Percentiles rank a stretch among this genome's conserved stretches.
These are phyloP conservation scores for Clytia hemisphaerica DNA, from an alignment of 30 jellyfish, hydroid and myxozoan species.

Conservation along the genomic window DNA sequence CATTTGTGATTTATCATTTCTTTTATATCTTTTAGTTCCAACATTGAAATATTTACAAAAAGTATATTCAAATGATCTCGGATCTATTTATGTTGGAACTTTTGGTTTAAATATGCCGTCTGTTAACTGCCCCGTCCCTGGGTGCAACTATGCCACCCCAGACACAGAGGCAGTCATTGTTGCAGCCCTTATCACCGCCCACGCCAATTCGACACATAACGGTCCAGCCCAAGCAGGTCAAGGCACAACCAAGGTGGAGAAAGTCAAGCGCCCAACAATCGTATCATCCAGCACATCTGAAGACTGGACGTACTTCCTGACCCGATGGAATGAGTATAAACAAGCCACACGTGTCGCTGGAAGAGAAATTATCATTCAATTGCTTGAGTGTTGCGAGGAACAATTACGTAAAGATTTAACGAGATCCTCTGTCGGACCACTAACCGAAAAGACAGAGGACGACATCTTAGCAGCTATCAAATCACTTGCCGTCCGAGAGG, in stretches of 20 bases:
- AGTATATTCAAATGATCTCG: constrained; percentile 3
- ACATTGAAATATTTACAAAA: no score
- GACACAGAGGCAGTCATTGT: constrained; percentile 17
- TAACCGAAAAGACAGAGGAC: constrained; percentile 21
- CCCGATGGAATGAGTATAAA: constrained; percentile 39
- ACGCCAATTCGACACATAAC: not conserved
- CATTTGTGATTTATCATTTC: no score
- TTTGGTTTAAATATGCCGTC: constrained; percentile 4
- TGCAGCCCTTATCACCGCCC: constrained; percentile 5
- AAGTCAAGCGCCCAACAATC: constrained; percentile 38
- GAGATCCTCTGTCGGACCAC: constrained; percentile 19
- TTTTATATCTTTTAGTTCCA: no score
- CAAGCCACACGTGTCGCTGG: constrained; percentile 28
- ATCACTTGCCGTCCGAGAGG: constrained; percentile 22
- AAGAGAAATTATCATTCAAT: constrained; percentile 17
- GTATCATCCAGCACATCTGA: constrained; percentile 23
- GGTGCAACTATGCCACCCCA: constrained; percentile 11
- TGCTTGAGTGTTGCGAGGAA: constrained; percentile 41
- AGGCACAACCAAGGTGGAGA: constrained; percentile 18
- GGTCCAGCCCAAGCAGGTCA: not conserved
- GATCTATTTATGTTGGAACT: constrained; percentile 10
- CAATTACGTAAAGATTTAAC: constrained; percentile 26
- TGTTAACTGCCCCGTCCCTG: constrained; percentile 19
- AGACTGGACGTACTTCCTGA: constrained; percentile 36
- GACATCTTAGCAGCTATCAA: constrained; percentile 6